These are phyloP conservation scores for Strix aluco DNA, from an alignment of 2,113 vertebrate genomes.

Conservation along the genomic window DNA sequence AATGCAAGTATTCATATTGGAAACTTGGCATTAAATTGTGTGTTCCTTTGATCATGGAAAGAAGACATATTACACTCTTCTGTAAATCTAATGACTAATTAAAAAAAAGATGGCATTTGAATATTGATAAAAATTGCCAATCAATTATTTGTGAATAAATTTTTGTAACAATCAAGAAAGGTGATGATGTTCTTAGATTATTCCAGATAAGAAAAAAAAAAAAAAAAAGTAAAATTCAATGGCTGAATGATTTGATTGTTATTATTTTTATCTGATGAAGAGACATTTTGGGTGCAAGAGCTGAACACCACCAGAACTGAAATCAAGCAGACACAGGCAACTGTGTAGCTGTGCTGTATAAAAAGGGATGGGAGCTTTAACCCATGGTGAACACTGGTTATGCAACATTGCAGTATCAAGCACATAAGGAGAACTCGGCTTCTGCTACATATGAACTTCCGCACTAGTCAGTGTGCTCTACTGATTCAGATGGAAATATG, in stretches of 20 bases:
- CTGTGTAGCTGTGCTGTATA: not conserved
- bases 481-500: not conserved
- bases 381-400: accelerated
- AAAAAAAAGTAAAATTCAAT: not conserved
- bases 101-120: not conserved
- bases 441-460: not conserved
- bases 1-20: not conserved
- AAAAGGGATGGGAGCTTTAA: not conserved
- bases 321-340: not conserved
- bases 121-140: not conserved
- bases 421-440: not conserved
- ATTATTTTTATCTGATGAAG: not conserved
- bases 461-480: not conserved
- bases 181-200: not conserved
- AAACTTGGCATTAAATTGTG: constrained; percentile 5
- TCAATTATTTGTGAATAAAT: not conserved
- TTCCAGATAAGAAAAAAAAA: not conserved
- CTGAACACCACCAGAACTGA: not conserved
- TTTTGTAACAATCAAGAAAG: not conserved
- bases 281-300: not conserved
- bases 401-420: not conserved
- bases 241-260: not conserved
- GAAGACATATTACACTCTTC: accelerated
- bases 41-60: not conserved
- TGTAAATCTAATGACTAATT: not conserved